These are phyloP conservation scores for Shinisaurus crocodilurus DNA, from an alignment of 2,113 vertebrate genomes.

Conservation along the genomic window DNA sequence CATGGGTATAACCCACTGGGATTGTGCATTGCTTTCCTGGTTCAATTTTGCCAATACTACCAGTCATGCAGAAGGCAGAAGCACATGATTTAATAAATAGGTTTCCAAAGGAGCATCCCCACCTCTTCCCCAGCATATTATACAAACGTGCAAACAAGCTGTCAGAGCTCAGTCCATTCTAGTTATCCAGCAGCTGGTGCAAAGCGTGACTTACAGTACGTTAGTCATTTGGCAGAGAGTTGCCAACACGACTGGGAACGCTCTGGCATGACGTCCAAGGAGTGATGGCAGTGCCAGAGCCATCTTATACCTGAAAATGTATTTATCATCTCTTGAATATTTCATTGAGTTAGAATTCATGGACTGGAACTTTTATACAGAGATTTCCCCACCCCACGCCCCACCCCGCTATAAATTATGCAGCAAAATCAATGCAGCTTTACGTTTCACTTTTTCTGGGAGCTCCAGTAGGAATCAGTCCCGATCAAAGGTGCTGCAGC, in stretches of 20 bases:
- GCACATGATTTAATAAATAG: neutral
- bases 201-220: rapidly evolving
- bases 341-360: slow-evolving; percentile 73
- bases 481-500: slow-evolving; percentile 50
- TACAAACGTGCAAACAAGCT: neutral
- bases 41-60: neutral
- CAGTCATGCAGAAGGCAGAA: neutral
- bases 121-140: rapidly evolving
- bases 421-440: slow-evolving; percentile 66
- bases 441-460: slow-evolving; percentile 62
- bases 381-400: slow-evolving; percentile 32
- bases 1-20: neutral
- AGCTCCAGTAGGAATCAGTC: slow-evolving; percentile 48
- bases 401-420: slow-evolving; percentile 73
- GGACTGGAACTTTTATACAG: slow-evolving; percentile 66
- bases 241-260: slow-evolving; percentile 49
- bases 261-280: slow-evolving; percentile 60
- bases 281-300: slow-evolving; percentile 59
- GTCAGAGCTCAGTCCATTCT: neutral
- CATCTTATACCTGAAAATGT: slow-evolving; percentile 67
- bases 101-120: neutral
- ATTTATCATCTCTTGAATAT: slow-evolving; percentile 79
- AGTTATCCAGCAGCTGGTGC: slow-evolving; percentile 12
- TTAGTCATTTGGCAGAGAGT: neutral
- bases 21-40: neutral